These are phyloP conservation scores for Dolichallabes microphthalmus DNA, from an alignment of 2,113 vertebrate species.

Conservation along the genomic window DNA sequence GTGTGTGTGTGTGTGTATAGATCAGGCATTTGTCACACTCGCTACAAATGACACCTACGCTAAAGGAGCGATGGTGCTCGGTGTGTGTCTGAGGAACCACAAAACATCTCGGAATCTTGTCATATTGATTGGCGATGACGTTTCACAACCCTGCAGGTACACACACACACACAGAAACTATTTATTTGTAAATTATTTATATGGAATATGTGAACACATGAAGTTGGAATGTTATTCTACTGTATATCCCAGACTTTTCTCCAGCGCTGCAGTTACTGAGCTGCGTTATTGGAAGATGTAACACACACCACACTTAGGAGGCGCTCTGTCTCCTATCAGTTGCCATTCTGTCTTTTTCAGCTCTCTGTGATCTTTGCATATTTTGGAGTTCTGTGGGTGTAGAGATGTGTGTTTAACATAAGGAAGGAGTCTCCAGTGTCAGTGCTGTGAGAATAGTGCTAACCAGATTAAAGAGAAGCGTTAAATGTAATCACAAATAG, in stretches of 20 bases:
- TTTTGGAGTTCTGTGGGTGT: not conserved
- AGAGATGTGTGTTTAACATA: not conserved
- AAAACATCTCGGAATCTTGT: constrained; percentile 81
- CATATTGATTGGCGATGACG: constrained; percentile 81
- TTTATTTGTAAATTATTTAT: not conserved
- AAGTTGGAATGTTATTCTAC: not conserved
- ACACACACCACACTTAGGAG: not conserved
- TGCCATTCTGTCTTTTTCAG: not conserved
- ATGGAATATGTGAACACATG: not conserved
- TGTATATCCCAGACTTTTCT: not conserved
- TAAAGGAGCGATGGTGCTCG: constrained; percentile 91
- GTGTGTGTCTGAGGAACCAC: constrained; percentile 82
- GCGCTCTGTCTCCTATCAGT: not conserved
- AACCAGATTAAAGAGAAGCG: not conserved
- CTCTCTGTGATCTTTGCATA: not conserved
- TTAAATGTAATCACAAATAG: not conserved
- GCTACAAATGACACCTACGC: constrained; percentile 93
- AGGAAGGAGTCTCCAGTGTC: not conserved
- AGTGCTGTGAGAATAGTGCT: not conserved
- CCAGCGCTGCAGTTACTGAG: not conserved
- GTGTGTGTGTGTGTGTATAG: constrained; percentile 60
- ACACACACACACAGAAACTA: not conserved
- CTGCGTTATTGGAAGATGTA: not conserved
- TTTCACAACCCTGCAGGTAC: constrained; percentile 76
- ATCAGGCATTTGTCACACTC: constrained; percentile 96